A percentile compares a stretch with the other conserved stretches of the same genome.
phyloP scores from a whole-genome alignment of 2,113 vertebrate species.

The Panurus biarmicus region DNA sequence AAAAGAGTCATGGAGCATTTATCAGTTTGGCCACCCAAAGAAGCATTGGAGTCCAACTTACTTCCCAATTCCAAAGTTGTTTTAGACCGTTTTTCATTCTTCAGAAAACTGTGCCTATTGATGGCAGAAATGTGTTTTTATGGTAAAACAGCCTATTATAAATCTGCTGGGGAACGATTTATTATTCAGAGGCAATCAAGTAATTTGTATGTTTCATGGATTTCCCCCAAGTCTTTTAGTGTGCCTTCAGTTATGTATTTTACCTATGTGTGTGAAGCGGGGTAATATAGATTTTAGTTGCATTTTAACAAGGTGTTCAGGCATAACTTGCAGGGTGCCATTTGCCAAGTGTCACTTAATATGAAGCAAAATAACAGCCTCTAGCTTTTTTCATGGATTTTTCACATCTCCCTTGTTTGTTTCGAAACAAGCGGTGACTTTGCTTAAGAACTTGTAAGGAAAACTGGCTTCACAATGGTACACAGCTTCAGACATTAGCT shows the following conservation, averaged over 20 bases:
- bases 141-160: background rate
- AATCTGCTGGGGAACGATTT: background rate
- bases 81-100: background rate
- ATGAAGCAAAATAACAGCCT: constrained; percentile 1
- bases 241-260: constrained; percentile 1
- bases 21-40: background rate
- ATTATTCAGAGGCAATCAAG: constrained; percentile 2
- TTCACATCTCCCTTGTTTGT: background rate
- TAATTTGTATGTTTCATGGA: background rate
- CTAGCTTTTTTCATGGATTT: background rate
- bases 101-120: background rate
- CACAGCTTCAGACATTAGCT: background rate
- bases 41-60: background rate
- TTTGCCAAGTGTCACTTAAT: constrained; percentile 37
- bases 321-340: constrained; percentile 9
- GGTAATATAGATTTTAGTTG: background rate
- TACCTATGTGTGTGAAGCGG: background rate
- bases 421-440: background rate
- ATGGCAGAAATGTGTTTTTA: background rate
- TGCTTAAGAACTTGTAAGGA: background rate
- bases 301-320: constrained; percentile 21
- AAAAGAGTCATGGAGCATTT: background rate
- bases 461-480: background rate
- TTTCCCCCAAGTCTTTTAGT: background rate
- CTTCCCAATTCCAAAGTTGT: background rate